These are phyloP conservation scores for Harpegnathos saltator DNA, from an alignment of 1,140 invertebrate genomes.

Conservation along the genomic window DNA sequence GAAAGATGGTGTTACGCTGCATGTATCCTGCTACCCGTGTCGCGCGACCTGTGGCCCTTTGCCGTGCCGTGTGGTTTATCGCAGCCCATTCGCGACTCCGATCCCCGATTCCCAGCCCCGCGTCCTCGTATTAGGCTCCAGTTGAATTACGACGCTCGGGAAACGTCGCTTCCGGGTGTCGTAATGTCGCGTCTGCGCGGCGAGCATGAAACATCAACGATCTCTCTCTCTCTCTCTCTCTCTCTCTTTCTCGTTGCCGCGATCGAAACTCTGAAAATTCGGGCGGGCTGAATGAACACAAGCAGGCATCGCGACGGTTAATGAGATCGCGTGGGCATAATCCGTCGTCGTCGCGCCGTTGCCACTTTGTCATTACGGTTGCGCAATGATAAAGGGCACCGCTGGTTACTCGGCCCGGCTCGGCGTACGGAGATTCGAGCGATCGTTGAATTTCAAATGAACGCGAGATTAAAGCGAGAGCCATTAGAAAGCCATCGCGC, in stretches of 20 bases:
- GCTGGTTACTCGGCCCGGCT: conserved; percentile 23
- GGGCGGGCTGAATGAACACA: too few relatives aligned
- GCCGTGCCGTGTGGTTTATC: conserved; percentile 9
- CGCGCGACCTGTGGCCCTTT: conserved; percentile 46
- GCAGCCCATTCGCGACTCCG: too few relatives aligned
- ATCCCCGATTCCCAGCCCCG: too few relatives aligned
- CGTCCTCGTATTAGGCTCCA: too few relatives aligned
- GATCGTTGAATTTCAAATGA: conserved; percentile 59
- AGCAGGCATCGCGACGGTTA: not conserved
- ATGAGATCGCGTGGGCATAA: conserved; percentile 36
- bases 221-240: too few relatives aligned
- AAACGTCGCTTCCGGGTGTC: conserved; percentile 14
- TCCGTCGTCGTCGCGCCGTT: not conserved
- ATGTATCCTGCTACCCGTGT: conserved; percentile 36
- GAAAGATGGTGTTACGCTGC: conserved; percentile 27
- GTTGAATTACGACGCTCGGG: too few relatives aligned
- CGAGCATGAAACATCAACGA: not conserved
- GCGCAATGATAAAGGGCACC: conserved; percentile 50
- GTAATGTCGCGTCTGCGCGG: conserved; percentile 9
- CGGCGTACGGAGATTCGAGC: conserved; percentile 23
- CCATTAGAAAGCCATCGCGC: conserved; percentile 55
- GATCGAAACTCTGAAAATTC: not conserved
- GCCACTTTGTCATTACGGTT: conserved; percentile 41
- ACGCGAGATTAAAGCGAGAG: conserved; percentile 54
- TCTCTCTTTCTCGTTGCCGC: too few relatives aligned